Conservation (phyloP, 2,113 vertebrate species). For the Xenopus borealis region DNA sequence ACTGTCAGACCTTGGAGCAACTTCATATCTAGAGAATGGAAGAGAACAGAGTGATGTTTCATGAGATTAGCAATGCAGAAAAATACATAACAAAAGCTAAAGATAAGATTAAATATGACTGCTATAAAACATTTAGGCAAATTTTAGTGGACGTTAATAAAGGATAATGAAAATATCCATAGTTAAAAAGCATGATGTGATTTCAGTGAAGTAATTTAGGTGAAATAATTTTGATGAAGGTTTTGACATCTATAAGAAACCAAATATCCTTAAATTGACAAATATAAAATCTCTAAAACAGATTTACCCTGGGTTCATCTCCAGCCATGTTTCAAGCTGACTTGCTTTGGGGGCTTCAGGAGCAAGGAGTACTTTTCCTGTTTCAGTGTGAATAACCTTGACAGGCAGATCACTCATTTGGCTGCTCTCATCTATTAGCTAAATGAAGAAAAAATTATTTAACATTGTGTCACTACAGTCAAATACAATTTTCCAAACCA, state of each 20-base stretch:
- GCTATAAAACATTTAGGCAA: no score
- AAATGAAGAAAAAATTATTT: slow-evolving; percentile 26
- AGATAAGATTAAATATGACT: neutral
- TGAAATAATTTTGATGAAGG: no score
- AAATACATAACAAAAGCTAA: neutral
- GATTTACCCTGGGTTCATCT: slow-evolving; percentile 95
- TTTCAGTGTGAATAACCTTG: slow-evolving; percentile 96
- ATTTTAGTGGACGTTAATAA: no score
- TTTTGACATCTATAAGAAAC: no score
- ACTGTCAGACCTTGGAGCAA: slow-evolving; percentile 94
- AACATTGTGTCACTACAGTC: neutral
- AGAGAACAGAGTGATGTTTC: neutral
- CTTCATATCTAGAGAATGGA: slow-evolving; percentile 81
- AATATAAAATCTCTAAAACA: neutral
- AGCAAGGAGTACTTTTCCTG: slow-evolving; percentile 91
- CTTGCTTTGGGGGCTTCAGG: slow-evolving; percentile 95
- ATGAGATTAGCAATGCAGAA: neutral
- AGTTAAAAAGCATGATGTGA: neutral
- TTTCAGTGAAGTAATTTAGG: no score
- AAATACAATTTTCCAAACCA: neutral
- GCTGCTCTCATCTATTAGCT: slow-evolving; percentile 96
- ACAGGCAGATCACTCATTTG: slow-evolving; percentile 98
- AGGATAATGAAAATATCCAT: neutral
- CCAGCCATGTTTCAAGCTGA: slow-evolving; percentile 95
- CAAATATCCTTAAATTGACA: no score